A percentile compares a stretch with the other conserved stretches of the same genome.
These are phyloP conservation scores for Panulirus ornatus DNA, from an alignment of 1,140 invertebrate species.

Conservation along the genomic window DNA sequence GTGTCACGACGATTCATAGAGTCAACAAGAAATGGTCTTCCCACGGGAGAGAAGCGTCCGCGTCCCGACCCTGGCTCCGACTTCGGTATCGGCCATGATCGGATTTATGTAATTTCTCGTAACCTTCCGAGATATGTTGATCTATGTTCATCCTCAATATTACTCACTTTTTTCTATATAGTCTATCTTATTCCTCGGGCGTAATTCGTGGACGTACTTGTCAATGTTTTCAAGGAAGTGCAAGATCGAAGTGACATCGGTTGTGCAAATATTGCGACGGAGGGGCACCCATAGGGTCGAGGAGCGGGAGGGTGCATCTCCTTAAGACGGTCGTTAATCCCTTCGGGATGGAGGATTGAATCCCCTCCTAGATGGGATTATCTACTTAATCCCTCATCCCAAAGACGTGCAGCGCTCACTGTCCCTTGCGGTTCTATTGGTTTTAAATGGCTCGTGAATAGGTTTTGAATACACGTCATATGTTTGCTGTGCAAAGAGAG, in stretches of 20 bases:
- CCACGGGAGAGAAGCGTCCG: slow-evolving; percentile 26
- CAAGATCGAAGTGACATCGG: background rate
- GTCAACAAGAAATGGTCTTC: slow-evolving; percentile 23
- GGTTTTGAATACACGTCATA: background rate
- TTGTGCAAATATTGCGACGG: background rate
- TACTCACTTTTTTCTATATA: no score
- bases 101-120: no score
- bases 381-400: slow-evolving; percentile 39
- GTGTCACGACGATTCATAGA: background rate
- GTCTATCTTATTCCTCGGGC: no score
- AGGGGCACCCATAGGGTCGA: slow-evolving; percentile 29
- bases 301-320: background rate
- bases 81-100: no score
- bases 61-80: background rate
- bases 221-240: background rate
- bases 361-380: slow-evolving; percentile 36
- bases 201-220: no score
- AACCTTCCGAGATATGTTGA: no score
- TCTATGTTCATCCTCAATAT: no score
- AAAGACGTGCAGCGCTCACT: slow-evolving; percentile 41
- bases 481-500: background rate
- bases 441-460: background rate
- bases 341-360: slow-evolving; percentile 39
- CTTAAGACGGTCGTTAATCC: slow-evolving; percentile 47
- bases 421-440: background rate